A percentile compares a stretch with the other conserved stretches of the same genome.
Evolutionary conservation across 2,113 vertebrate species (phyloP).

Genomic region (Notechis scutatus): DNA sequence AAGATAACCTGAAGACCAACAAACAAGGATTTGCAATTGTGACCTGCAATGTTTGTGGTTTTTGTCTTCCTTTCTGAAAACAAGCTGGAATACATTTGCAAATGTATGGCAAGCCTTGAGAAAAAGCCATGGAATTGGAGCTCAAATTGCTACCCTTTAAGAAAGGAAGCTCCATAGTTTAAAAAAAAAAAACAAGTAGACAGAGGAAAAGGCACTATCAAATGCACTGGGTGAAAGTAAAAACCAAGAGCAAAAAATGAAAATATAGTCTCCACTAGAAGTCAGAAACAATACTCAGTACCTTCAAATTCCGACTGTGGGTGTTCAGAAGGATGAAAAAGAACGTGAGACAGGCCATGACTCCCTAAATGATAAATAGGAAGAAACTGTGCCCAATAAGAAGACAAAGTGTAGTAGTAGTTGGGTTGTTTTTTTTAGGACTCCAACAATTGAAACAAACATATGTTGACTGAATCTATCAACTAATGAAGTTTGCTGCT

Average conservation of each 20-base stretch:
- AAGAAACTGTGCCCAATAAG: neutral
- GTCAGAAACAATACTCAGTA: neutral
- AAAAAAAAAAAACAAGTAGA: neutral
- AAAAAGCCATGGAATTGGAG: neutral
- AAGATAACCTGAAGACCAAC: neutral
- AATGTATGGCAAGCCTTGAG: neutral
- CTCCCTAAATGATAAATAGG: neutral
- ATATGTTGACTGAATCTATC: neutral
- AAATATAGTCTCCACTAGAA: neutral
- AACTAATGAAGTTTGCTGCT: neutral
- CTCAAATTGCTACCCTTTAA: neutral
- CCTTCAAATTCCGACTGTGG: neutral
- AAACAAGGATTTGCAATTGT: neutral
- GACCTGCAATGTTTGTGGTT: neutral
- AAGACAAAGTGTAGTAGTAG: neutral
- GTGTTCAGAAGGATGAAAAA: neutral
- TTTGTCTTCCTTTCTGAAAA: neutral
- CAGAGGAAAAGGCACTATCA: neutral
- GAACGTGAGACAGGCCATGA: neutral
- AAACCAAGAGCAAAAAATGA: neutral
- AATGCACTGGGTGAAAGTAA: neutral
- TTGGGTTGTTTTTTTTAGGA: neutral
- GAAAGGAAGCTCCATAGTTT: neutral
- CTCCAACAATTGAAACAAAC: neutral
- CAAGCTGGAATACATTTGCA: neutral